phyloP scores from a whole-genome alignment of 2,888 invertebrate genomes.

The Rotaria macrura region DNA sequence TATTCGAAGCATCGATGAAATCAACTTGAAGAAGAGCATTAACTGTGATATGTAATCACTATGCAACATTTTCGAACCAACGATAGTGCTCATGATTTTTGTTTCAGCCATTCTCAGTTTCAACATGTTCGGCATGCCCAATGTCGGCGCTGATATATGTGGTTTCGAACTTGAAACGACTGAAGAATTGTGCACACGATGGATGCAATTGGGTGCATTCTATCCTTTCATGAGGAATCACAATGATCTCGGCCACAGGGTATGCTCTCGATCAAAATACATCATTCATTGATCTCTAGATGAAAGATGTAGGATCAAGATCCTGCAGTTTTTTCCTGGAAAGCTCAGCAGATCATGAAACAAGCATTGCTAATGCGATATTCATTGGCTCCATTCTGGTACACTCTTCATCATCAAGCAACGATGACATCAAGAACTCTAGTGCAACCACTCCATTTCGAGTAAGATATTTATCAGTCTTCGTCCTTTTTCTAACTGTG shows the following conservation, averaged over 20 bases:
- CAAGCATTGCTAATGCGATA: constrained; percentile 51
- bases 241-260: constrained; percentile 49
- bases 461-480: neutral
- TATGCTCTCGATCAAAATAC: neutral
- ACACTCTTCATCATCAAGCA: constrained; percentile 16
- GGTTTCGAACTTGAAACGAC: constrained; percentile 43
- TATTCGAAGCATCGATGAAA: too few species aligned
- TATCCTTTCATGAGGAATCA: constrained; percentile 36
- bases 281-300: too few species aligned
- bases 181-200: constrained; percentile 37
- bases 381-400: neutral
- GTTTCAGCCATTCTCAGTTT: constrained; percentile 18
- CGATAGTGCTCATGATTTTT: too few species aligned
- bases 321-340: constrained; percentile 20
- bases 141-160: constrained; percentile 48
- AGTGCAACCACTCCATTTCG: constrained; percentile 25
- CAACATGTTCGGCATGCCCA: constrained; percentile 45
- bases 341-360: constrained; percentile 44
- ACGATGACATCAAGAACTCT: constrained; percentile 20
- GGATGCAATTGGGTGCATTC: constrained; percentile 40
- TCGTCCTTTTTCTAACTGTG: too few species aligned
- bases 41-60: too few species aligned
- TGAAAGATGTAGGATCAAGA: constrained; percentile 24
- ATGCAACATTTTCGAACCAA: too few species aligned
- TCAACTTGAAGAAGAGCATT: too few species aligned